Evolutionary conservation across 2,888 invertebrate species (phyloP).

Genomic region (Malthinus flaveolus): DNA sequence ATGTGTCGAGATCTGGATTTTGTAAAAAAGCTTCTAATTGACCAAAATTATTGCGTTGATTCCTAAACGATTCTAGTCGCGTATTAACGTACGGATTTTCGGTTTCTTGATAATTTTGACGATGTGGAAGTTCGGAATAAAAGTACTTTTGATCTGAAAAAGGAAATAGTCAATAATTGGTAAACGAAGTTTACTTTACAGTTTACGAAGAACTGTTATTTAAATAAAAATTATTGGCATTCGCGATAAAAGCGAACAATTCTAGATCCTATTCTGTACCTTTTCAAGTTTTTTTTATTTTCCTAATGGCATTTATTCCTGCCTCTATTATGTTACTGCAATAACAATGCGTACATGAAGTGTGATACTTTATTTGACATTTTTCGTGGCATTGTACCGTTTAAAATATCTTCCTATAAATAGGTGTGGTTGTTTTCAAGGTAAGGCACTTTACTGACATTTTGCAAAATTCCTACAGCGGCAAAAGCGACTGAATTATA

Average conservation of each 20-base stretch:
- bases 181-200: background rate
- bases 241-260: too few species aligned
- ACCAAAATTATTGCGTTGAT: slow-evolving; percentile 39
- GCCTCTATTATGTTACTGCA: too few species aligned
- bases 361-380: too few species aligned
- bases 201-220: too few species aligned
- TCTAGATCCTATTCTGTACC: too few species aligned
- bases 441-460: slow-evolving; percentile 15
- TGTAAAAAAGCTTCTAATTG: slow-evolving; percentile 43
- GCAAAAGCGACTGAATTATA: too few species aligned
- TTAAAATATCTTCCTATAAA: too few species aligned
- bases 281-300: too few species aligned
- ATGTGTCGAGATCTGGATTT: slow-evolving; percentile 50
- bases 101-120: slow-evolving; percentile 44
- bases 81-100: slow-evolving; percentile 39
- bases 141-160: slow-evolving; percentile 53
- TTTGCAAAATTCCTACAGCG: background rate
- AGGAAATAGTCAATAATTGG: slow-evolving; percentile 27
- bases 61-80: slow-evolving; percentile 44
- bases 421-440: slow-evolving; percentile 24
- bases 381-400: too few species aligned
- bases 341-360: too few species aligned
- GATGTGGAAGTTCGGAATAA: slow-evolving; percentile 45
- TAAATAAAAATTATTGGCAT: too few species aligned
- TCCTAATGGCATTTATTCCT: too few species aligned